Base-by-base conservation (phyloP, 2,113 vertebrate species). In the Taxidea taxus region DNA sequence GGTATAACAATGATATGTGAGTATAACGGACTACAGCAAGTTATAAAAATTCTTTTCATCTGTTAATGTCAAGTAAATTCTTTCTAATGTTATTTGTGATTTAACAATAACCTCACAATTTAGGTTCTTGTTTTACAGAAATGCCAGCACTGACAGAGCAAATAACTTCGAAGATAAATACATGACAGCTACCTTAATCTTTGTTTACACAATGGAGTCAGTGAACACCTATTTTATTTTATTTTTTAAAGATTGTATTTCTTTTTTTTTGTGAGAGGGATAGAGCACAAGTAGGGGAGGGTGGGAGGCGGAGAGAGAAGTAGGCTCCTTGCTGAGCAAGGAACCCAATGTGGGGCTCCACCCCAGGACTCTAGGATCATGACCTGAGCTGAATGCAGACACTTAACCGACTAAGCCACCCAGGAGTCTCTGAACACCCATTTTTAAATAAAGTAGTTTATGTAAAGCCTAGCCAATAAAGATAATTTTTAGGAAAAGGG, bases 1-100 rank as follows among this genome's bases (percentile, higher is more conserved):
- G 60, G 93, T 91, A 68, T 42, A 88, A 74, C 13, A 92, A 66
- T 34, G 82, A n/a, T 88, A 91, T 74, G 14, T 49, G n/a, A 90
- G 81, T 68, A 92, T 54, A 97, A 68, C 95, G 70, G 87, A 97
- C 91, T 96, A 97, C 89, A 96, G 25, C 60, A 81, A 70, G 86
- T 98, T 98, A 98, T 95, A 98, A 97, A 98, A 98, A 97, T 96
- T 97, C 54, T 96, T 97, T 98, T 39, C 83, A 95, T 94, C 90
- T 98, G 54, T 94, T 93, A 98, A 98, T 96, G 85, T 62, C 84
- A 96, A 97, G 96, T 93, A 98, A 98, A 94, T 70, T 34, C 44
- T 97, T 89, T 98, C 96, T 95, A 93, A 97, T 86, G 94, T 77
- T 97, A 97, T 72, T 96, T 64, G 97, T 95, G 88, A 95, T 51